phyloP scores from a whole-genome alignment of 2,113 vertebrate genomes.

The Tragulus kanchil region DNA sequence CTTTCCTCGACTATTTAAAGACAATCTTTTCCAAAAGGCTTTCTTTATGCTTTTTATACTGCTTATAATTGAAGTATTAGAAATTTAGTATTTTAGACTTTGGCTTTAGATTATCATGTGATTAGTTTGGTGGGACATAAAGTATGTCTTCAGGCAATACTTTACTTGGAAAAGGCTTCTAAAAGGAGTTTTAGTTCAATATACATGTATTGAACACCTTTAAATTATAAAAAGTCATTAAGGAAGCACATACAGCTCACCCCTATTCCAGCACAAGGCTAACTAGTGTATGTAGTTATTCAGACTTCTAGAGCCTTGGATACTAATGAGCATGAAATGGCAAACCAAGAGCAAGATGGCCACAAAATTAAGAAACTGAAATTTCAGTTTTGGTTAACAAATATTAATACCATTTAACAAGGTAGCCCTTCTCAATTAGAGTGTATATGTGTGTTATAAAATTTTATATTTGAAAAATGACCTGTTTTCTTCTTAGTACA shows the following conservation, averaged over 20 bases:
- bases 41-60: background rate
- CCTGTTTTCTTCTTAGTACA: constrained; percentile 32
- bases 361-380: background rate
- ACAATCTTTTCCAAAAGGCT: background rate
- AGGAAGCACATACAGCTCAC: background rate
- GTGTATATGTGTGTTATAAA: background rate
- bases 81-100: constrained; percentile 9
- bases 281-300: background rate
- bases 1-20: background rate
- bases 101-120: background rate
- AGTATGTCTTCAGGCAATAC: background rate
- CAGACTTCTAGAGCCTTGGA: background rate
- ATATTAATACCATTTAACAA: constrained; percentile 18
- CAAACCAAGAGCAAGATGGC: background rate
- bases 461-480: constrained; percentile 20
- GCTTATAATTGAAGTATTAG: background rate
- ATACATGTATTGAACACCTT: background rate
- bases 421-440: background rate
- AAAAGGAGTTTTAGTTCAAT: background rate
- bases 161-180: constrained; percentile 1
- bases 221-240: background rate
- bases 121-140: background rate
- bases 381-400: constrained; percentile 5
- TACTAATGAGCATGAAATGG: background rate
- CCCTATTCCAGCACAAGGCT: background rate